Evolutionary conservation across 2,797 vertebrate species (phyloP).

Genomic region (Melanotaenia maccullochi): DNA sequence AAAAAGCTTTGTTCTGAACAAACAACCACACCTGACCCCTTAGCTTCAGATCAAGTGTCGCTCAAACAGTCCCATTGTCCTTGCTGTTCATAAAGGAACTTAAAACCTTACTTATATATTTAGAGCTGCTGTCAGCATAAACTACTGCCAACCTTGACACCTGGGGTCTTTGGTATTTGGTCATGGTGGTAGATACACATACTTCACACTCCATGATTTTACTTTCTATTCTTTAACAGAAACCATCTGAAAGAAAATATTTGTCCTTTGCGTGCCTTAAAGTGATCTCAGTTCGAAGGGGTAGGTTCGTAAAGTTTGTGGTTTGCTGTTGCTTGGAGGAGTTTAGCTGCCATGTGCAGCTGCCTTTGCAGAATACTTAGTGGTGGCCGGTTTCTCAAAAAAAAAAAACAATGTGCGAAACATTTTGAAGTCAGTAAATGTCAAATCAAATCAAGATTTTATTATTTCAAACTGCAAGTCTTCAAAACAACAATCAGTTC

Average conservation of each 20-base stretch:
- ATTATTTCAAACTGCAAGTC: constrained; percentile 23
- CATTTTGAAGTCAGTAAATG: constrained; percentile 25
- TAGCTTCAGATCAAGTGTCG: constrained; percentile 59
- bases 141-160: constrained; percentile 68
- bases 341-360: constrained; percentile 16
- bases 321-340: constrained; percentile 26
- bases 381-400: constrained; percentile 20
- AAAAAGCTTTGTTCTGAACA: constrained; percentile 33
- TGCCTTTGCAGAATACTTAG: constrained; percentile 21
- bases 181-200: constrained; percentile 8
- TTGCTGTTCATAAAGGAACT: constrained; percentile 53
- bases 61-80: constrained; percentile 49
- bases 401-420: constrained; percentile 22
- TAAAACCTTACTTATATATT: constrained; percentile 67
- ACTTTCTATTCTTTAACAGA: constrained; percentile 10
- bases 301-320: constrained; percentile 19
- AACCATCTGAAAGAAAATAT: constrained; percentile 22
- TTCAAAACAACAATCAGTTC: constrained; percentile 6
- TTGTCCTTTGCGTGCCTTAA: constrained; percentile 15
- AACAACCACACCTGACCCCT: constrained; percentile 51
- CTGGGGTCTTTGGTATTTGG: constrained; percentile 20
- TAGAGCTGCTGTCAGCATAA: constrained; percentile 68
- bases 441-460: constrained; percentile 43
- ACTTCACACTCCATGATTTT: neutral
- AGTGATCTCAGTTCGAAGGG: constrained; percentile 20